These are phyloP conservation scores for Trichoplusia ni DNA, from an alignment of 1,140 invertebrate species.

Conservation along the genomic window DNA sequence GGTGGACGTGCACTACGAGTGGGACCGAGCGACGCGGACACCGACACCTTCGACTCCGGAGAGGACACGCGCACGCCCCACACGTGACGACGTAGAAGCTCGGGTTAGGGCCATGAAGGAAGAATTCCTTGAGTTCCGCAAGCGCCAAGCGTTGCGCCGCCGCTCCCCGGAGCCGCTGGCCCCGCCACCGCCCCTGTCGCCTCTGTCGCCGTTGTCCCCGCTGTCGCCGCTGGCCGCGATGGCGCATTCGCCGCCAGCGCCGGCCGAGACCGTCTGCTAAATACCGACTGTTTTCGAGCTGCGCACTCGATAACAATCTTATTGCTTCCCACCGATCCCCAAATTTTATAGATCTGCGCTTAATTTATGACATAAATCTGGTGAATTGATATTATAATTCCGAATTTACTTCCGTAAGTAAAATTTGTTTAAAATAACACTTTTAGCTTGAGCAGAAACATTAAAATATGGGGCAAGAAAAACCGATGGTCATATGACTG, in stretches of 20 bases:
- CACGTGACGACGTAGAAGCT: conserved; percentile 89
- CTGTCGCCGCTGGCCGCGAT: conserved; percentile 36
- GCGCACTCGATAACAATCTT: background rate
- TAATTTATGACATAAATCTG: conserved; percentile 21
- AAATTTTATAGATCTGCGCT: conserved; percentile 17
- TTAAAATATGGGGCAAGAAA: conserved; percentile 1
- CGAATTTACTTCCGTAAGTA: background rate
- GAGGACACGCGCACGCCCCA: conserved; percentile 83
- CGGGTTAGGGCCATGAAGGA: conserved; percentile 97
- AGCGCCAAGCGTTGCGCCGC: conserved; percentile 89
- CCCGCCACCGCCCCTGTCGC: conserved; percentile 84
- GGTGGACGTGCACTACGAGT: conserved; percentile 97
- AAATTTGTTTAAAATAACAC: conserved; percentile 15
- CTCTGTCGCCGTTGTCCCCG: conserved; percentile 65
- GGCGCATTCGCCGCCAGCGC: conserved; percentile 46
- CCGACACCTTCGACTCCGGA: conserved; percentile 86
- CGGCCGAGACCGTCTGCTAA: conserved; percentile 63
- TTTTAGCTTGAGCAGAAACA: conserved; percentile 11
- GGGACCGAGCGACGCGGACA: conserved; percentile 92
- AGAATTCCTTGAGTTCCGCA: conserved; percentile 96
- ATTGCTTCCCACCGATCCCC: conserved; percentile 39
- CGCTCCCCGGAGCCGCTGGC: conserved; percentile 82
- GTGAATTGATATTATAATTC: background rate
- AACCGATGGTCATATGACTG: background rate
- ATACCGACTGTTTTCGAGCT: background rate